Conservation (phyloP, 1,140 invertebrate genomes). For the Caenorhabditis brenneri region DNA sequence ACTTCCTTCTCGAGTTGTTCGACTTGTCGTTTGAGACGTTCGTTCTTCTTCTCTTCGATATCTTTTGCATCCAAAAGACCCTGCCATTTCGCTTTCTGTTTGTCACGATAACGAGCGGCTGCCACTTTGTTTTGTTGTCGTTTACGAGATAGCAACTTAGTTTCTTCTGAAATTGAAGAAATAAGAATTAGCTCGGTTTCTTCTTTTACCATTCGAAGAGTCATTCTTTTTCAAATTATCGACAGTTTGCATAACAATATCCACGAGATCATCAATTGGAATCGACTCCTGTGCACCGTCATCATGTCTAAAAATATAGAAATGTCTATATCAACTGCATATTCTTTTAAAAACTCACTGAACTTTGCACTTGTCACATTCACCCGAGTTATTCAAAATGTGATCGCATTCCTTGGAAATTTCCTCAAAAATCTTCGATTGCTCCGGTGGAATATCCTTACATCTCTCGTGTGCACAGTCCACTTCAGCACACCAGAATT, state of each 20-base stretch:
- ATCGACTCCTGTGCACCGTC: neutral
- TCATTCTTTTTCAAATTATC: conserved; percentile 42
- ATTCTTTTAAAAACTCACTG: neutral
- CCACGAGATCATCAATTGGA: conserved; percentile 47
- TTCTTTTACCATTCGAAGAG: neutral
- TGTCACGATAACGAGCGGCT: conserved; percentile 46
- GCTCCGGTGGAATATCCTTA: conserved; percentile 15
- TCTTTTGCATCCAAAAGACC: conserved; percentile 1
- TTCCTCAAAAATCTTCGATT: conserved; percentile 2
- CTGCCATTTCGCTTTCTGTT: conserved; percentile 50
- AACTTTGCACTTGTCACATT: conserved; percentile 10
- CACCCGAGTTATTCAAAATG: neutral
- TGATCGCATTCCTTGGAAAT: conserved; percentile 30
- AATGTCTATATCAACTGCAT: too few species aligned
- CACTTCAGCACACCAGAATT: conserved; percentile 36
- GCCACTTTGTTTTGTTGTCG: conserved; percentile 52
- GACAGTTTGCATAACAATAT: conserved; percentile 51
- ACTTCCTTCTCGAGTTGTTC: neutral
- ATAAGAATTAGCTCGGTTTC: neutral
- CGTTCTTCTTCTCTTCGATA: neutral
- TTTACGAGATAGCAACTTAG: conserved; percentile 30
- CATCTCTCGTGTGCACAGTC: conserved; percentile 22
- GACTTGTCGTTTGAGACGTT: neutral
- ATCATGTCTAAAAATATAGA: conserved; percentile 29
- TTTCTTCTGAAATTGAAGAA: conserved; percentile 11